A percentile compares a stretch with the other conserved stretches of the same genome.
phyloP scores from a whole-genome alignment of 2,888 invertebrate genomes.

The Matsumyia berberina region DNA sequence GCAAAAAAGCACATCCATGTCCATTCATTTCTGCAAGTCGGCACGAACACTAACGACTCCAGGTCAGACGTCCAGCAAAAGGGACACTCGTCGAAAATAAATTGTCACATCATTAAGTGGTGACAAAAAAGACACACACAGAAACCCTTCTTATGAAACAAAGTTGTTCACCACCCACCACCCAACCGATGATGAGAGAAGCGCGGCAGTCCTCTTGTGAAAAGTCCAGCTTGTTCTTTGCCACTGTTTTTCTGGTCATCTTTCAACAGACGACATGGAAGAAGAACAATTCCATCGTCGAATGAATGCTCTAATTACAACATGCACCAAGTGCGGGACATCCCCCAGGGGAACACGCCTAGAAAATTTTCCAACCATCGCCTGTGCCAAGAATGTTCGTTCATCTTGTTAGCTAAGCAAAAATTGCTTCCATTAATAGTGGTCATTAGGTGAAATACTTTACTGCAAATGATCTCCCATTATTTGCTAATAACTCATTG shows the following conservation, averaged over 20 bases:
- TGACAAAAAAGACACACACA: constrained; percentile 69
- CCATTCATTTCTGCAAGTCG: constrained; percentile 56
- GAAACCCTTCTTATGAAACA: constrained; percentile 72
- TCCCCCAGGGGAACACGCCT: constrained; percentile 64
- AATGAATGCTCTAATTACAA: constrained; percentile 75
- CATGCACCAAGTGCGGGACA: constrained; percentile 69
- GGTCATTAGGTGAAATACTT: constrained; percentile 82
- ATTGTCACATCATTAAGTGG: constrained; percentile 77
- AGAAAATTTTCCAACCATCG: constrained; percentile 40
- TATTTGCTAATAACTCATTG: constrained; percentile 82
- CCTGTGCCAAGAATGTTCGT: constrained; percentile 61
- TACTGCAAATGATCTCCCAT: constrained; percentile 82
- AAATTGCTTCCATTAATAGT: constrained; percentile 83
- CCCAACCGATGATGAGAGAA: background rate
- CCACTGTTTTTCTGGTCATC: constrained; percentile 41
- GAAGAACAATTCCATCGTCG: constrained; percentile 55
- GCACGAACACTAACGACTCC: constrained; percentile 63
- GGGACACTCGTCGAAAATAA: constrained; percentile 70
- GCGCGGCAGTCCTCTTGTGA: constrained; percentile 34
- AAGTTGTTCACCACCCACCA: constrained; percentile 56
- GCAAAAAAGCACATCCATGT: constrained; percentile 45
- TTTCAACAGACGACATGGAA: constrained; percentile 26
- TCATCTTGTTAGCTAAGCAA: constrained; percentile 78
- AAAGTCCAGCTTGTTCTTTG: constrained; percentile 54
- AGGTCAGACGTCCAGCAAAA: constrained; percentile 49